Percentiles rank a stretch among this genome's conserved stretches.
Conservation (phyloP, 2,113 vertebrate genomes). For the Rynchops niger region DNA sequence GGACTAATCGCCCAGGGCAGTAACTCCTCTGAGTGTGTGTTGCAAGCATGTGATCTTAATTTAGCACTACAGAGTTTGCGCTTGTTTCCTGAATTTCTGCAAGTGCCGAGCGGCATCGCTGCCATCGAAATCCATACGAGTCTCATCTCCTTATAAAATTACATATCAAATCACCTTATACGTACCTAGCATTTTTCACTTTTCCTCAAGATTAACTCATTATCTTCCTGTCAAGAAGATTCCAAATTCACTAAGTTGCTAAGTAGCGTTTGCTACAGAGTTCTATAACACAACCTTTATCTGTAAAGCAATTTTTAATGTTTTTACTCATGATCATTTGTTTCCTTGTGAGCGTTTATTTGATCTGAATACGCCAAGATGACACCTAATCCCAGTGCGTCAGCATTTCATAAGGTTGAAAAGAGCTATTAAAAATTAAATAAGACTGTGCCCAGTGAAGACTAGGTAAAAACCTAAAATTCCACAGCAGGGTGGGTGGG, state of each 20-base stretch:
- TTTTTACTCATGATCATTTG: not conserved
- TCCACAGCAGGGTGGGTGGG: not conserved
- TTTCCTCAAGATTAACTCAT: not conserved
- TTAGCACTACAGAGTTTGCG: not conserved
- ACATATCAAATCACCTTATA: not conserved
- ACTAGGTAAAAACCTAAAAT: not conserved
- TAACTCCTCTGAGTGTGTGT: not conserved
- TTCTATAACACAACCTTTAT: fast-evolving
- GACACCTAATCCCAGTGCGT: not conserved
- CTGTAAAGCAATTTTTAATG: not conserved
- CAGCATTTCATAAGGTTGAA: not conserved
- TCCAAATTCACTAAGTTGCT: not conserved
- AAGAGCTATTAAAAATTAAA: not conserved
- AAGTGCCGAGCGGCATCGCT: not conserved
- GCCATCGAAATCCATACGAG: not conserved
- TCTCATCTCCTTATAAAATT: not conserved
- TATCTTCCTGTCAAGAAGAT: not conserved
- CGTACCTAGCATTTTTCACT: fast-evolving
- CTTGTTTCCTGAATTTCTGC: not conserved
- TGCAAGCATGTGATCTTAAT: constrained; percentile 20
- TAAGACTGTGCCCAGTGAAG: not conserved
- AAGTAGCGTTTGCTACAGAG: not conserved
- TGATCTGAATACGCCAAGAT: not conserved
- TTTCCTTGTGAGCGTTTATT: not conserved
- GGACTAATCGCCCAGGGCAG: not conserved